Percentiles rank a stretch among this genome's conserved stretches.
Conservation (phyloP, 2,888 invertebrate species). For the Heterodera filipjevi region DNA sequence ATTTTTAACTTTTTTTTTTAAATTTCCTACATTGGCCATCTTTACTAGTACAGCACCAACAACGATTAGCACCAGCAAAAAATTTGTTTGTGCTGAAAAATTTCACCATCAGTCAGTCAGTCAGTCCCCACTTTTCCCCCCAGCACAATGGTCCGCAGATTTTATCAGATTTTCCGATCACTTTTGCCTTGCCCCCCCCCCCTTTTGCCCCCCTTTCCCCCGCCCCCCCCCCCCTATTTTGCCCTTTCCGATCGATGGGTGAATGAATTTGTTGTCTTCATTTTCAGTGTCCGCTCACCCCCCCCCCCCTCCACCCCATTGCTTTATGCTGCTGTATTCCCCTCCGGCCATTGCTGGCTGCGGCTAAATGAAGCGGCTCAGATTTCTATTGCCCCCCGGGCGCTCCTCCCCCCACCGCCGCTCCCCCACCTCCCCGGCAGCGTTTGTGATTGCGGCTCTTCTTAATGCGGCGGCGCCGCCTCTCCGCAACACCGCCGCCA, state of each 20-base stretch:
- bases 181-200: neutral
- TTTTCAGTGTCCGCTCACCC: neutral
- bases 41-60: too few relatives aligned
- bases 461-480: neutral
- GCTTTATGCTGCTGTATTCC: too few relatives aligned
- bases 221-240: too few relatives aligned
- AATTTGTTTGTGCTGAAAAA: too few relatives aligned
- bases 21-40: too few relatives aligned
- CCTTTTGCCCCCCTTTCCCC: neutral
- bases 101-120: neutral
- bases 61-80: neutral
- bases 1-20: too few relatives aligned
- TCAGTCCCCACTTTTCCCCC: neutral
- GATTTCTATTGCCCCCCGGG: neutral
- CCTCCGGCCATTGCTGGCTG: neutral
- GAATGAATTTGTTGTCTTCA: neutral
- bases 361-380: neutral
- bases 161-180: constrained; percentile 1
- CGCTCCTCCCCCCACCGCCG: too few relatives aligned
- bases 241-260: too few relatives aligned
- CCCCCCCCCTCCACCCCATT: neutral
- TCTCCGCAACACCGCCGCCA: too few relatives aligned
- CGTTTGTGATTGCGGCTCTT: too few relatives aligned
- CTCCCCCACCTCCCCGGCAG: too few relatives aligned
- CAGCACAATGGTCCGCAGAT: neutral